These are phyloP conservation scores for Leucoraja ocellata DNA, from an alignment of 2,797 vertebrate species.

Conservation along the genomic window DNA sequence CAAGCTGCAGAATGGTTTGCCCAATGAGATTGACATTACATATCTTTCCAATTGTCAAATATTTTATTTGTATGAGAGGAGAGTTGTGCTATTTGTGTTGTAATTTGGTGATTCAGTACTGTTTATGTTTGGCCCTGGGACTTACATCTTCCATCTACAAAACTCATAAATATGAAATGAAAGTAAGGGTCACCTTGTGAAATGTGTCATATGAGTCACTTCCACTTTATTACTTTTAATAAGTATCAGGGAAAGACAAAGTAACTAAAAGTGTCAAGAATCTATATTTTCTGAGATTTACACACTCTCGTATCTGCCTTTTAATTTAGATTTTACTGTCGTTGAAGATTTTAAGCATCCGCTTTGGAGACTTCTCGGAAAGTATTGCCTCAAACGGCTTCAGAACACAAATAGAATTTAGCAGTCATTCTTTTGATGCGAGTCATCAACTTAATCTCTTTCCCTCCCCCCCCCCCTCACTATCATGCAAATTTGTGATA, in stretches of 20 bases:
- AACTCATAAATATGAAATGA: conserved; percentile 24
- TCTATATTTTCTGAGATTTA: conserved; percentile 37
- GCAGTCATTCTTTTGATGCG: neutral
- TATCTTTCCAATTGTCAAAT: conserved; percentile 30
- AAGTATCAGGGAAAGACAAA: conserved; percentile 37
- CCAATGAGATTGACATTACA: conserved; percentile 11
- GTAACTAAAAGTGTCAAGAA: conserved; percentile 34
- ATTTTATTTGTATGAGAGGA: conserved; percentile 32
- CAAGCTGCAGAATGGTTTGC: conserved; percentile 4
- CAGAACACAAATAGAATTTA: neutral
- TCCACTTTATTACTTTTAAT: conserved; percentile 35
- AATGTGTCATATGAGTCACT: conserved; percentile 36
- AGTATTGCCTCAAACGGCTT: neutral
- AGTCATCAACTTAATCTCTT: neutral
- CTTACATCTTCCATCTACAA: conserved; percentile 34
- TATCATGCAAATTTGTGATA: neutral
- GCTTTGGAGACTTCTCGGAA: neutral
- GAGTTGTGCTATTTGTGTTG: conserved; percentile 37
- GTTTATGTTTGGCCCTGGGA: conserved; percentile 37
- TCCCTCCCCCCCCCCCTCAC: no score
- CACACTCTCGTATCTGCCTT: neutral
- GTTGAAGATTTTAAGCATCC: conserved; percentile 21
- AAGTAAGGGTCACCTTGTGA: conserved; percentile 35
- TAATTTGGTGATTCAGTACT: conserved; percentile 28
- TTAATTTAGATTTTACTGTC: neutral